Conservation (phyloP, 2,888 invertebrate species). For the Lepidocyrtoides sp. region DNA sequence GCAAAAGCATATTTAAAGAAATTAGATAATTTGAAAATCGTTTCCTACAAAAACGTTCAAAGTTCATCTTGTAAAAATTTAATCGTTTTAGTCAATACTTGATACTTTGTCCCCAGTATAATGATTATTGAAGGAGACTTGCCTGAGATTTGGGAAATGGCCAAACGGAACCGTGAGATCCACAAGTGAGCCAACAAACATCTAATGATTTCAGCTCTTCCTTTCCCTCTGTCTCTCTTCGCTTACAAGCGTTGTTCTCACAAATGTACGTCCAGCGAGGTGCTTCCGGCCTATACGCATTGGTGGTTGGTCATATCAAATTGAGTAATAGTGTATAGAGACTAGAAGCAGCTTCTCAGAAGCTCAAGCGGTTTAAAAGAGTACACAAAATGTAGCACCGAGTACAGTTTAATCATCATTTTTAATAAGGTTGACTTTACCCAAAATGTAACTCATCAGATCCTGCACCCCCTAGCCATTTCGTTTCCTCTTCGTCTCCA, state of each 20-base stretch:
- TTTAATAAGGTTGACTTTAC: background rate
- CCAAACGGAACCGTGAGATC: constrained; percentile 90
- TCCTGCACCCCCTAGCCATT: background rate
- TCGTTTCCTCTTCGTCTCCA: too few relatives aligned
- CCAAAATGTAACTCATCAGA: background rate
- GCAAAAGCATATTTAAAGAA: too few relatives aligned
- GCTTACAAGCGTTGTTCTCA: constrained; percentile 42
- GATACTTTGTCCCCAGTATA: background rate
- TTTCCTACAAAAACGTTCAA: too few relatives aligned
- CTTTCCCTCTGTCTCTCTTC: background rate
- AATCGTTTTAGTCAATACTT: background rate
- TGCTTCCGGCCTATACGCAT: background rate
- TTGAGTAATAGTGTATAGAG: background rate
- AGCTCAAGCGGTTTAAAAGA: too few relatives aligned
- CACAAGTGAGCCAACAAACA: constrained; percentile 91
- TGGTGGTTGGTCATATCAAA: background rate
- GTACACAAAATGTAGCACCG: too few relatives aligned
- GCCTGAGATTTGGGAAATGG: constrained; percentile 89
- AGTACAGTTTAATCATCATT: too few relatives aligned
- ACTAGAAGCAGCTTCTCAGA: background rate
- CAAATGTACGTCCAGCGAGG: constrained; percentile 80
- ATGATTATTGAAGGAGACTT: too few relatives aligned
- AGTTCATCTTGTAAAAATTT: too few relatives aligned
- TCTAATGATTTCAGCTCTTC: constrained; percentile 86
- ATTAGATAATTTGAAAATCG: too few relatives aligned